Evolutionary conservation across 2,888 invertebrate species (phyloP), one percentile per base, ranked within the genome.

Genomic region (Sphinx pinastri): DNA sequence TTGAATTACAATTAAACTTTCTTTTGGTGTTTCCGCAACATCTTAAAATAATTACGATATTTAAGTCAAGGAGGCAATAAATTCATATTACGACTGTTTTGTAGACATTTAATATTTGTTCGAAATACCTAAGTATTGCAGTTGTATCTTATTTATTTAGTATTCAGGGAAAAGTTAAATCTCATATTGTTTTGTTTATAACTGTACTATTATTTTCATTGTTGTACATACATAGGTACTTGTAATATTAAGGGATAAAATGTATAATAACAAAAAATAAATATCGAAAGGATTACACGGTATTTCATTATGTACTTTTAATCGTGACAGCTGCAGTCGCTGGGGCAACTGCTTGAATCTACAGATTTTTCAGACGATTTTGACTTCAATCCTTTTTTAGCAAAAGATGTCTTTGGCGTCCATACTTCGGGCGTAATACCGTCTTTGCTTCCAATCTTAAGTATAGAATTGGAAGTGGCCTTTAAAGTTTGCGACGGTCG

Each of bases 181-280:
- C 89, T 92, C 90, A 87, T 82, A 83, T 88, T 89, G 88, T 91
- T 92, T 89, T 88, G 87, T 92, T 91, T 89, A 90, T 86, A 86
- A 87, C 84, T 92, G 86, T 91, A 89, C 86, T 88, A 90, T 89
- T 90, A 45, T 69, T 67, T 31, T 55, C 52, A 52, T 69, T 63
- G 81, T 71, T 92, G 92, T 92, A 92, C 88, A 93, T 92, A 70
- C 52, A 59, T 67, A 91, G 81, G 78, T 78, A 79, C 78, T 75
- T 88, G 83, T 90, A 90, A 83, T 84, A 79, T 78, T 90, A 91
- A 90, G 88, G 80, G 81, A 90, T 89, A 90, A 91, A 91, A 84
- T 93, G 89, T 91, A 91, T 89, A 88, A 92, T 93, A 94, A 92
- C 91, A 93, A 90, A 93, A 88, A 93, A 93, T 91, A 91, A 92